phyloP scores from a whole-genome alignment of 2,113 vertebrate genomes.

The Aegotheles bennettii region DNA sequence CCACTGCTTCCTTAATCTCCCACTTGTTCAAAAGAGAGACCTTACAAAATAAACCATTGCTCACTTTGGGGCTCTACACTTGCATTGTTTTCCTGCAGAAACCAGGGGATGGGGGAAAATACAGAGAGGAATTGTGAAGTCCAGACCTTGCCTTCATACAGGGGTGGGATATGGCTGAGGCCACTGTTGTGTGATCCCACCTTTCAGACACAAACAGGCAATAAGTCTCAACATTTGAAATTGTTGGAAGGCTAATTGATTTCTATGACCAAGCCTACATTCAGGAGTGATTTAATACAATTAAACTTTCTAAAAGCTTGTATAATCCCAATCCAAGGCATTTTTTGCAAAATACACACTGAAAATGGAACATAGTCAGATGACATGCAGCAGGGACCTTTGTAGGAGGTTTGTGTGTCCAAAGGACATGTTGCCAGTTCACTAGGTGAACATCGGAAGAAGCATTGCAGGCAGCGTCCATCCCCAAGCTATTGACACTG shows the following conservation, averaged over 20 bases:
- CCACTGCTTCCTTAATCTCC: background rate
- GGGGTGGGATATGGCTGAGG: background rate
- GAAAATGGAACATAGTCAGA: background rate
- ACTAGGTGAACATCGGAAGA: background rate
- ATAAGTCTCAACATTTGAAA: background rate
- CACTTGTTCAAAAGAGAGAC: background rate
- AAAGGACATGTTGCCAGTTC: accelerated
- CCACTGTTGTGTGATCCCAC: background rate
- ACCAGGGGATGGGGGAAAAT: background rate
- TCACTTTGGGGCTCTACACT: background rate
- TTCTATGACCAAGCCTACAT: background rate
- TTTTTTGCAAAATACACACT: background rate
- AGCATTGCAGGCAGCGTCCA: background rate
- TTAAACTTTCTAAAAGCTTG: background rate
- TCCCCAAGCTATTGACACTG: accelerated
- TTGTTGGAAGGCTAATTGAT: background rate
- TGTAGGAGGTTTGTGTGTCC: background rate
- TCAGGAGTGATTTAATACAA: background rate
- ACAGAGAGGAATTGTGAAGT: background rate
- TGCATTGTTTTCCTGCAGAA: background rate
- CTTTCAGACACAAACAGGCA: background rate
- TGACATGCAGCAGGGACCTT: background rate
- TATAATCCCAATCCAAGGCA: background rate
- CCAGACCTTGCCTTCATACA: background rate
- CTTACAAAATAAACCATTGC: background rate